Percentiles rank a stretch among this genome's conserved stretches.
These are phyloP conservation scores for Rhyzopertha dominica DNA, from an alignment of 1,140 invertebrate genomes.

Conservation along the genomic window DNA sequence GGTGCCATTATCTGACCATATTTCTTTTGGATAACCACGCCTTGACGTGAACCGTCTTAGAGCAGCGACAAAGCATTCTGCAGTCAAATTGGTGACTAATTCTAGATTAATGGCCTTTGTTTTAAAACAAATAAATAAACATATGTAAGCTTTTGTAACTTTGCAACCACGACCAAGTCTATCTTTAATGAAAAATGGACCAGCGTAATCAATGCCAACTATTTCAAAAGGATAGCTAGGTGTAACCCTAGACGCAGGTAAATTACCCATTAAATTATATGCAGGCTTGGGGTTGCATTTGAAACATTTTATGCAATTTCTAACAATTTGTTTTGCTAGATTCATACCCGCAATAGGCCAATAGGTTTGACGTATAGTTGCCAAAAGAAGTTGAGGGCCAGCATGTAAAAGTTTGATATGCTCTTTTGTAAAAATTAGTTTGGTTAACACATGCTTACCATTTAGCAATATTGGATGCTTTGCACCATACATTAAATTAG, in stretches of 20 bases:
- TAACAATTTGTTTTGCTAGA: slow-evolving; percentile 23
- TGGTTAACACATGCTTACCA: slow-evolving; percentile 23
- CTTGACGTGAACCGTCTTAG: neutral
- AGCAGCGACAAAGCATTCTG: neutral
- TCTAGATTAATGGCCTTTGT: slow-evolving; percentile 31
- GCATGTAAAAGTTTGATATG: slow-evolving; percentile 32
- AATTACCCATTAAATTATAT: slow-evolving; percentile 8
- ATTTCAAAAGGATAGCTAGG: slow-evolving; percentile 19
- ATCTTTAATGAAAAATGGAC: slow-evolving; percentile 25
- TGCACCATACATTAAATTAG: too few species aligned
- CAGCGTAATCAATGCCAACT: slow-evolving; percentile 28
- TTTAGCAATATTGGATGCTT: too few species aligned
- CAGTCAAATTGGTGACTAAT: slow-evolving; percentile 9
- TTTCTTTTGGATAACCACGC: neutral
- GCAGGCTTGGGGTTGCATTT: slow-evolving; percentile 25
- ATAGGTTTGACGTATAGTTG: slow-evolving; percentile 25
- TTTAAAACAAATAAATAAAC: slow-evolving; percentile 31
- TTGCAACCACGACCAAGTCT: slow-evolving; percentile 20
- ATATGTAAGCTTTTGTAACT: slow-evolving; percentile 28
- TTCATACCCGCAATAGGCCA: slow-evolving; percentile 29
- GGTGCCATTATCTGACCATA: slow-evolving; percentile 9
- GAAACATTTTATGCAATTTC: slow-evolving; percentile 35
- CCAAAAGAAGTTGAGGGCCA: slow-evolving; percentile 27
- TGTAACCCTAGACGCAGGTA: slow-evolving; percentile 7
- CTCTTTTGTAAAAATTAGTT: slow-evolving; percentile 25